Evolutionary conservation across 2,888 invertebrate species (phyloP), one percentile per base, ranked within the genome.

Genomic region (Acrobasis repandana): DNA sequence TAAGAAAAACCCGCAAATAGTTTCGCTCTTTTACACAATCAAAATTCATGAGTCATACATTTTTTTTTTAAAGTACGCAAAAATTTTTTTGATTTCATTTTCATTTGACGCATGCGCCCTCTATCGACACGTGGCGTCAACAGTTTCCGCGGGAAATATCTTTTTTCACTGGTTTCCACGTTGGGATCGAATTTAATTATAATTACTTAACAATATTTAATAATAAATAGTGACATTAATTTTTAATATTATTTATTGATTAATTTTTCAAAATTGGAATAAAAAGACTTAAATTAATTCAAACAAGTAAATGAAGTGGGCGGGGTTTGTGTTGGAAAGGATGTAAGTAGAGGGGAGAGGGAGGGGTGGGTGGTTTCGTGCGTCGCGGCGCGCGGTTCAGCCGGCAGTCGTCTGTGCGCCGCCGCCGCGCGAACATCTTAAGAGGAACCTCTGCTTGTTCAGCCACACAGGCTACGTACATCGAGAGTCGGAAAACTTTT

Each of bases 341-440:
- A 66, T 65, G 69, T 68, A 71, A 70, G 76, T 69, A 67, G 72
- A 65, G 69, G 63, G 61, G 69, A 52, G 28, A 38, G 70, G 75
- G 76, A 76, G 78, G 82, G 79, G 77, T 68, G 71, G 65, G 65
- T 68, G 83, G 76, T 80, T 88, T 88, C 85, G 69, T 83, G 66
- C 77, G 74, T 73, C 77, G 71, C 66, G 76, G 81, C 81, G 77
- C 72, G 68, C 70, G 50, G n/a, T 67, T 54, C 61, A 56, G 36
- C 47, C 63, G 60, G 72, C 79, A 90, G 88, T 90, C 81, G 81
- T 69, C 71, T 74, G 77, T 78, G 83, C 72, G 87, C 81, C 76
- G 79, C 77, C 80, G 82, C 67, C 77, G 76, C 73, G 85, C 67
- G 65, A 79, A 72, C 72, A 81, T 61, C 67, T 58, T 38, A 61